Evolutionary conservation across 1,140 invertebrate genomes (phyloP), one percentile per base, ranked within the genome.

Genomic region (Hyles vespertilio): DNA sequence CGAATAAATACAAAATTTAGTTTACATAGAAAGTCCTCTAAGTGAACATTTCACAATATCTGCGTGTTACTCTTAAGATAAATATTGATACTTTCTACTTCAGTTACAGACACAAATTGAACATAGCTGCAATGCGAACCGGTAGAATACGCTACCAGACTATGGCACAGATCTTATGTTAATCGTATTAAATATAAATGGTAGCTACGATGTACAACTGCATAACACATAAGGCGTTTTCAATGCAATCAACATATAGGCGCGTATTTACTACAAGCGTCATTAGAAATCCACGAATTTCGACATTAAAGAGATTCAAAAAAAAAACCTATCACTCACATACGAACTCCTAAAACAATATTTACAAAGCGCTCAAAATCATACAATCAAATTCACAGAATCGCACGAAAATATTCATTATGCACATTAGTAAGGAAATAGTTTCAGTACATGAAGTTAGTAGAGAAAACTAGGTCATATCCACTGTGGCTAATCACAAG

Each of bases 111-210:
- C 79, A 84, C 73, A 70, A 84, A 84, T 74, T 84, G 79, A 79
- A 82, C 59, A 77, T 80, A 83, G 63, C 64, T 82, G 82, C 76
- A 81, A 77, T 76, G 75, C 73, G 74, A 83, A 81, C 79, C 79
- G 73, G 75, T 79, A 72, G 64, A 70, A 73, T 78, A 78, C 75
- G 75, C 73, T 83, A 83, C 85, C 83, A 88, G 70, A 63, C 72
- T 87, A 88, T 88, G 85, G 85, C 85, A 88, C 85, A 86, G 83
- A 87, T 86, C 81, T 85, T 79, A 76, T 70, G 79, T 79, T 77
- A 72, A 77, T 58, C 52, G 44, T 47, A 56, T 46, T 56, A 51
- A 50, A 45, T 50, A 51, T 51, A 10, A 34, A 7, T 9, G 32
- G 11, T 51, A 51, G 2, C 10, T 33, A 51, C 32, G 32, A 10